Base-by-base conservation (phyloP, 92 coral and sea anemone genomes). In the Epizoanthus fatuus region DNA sequence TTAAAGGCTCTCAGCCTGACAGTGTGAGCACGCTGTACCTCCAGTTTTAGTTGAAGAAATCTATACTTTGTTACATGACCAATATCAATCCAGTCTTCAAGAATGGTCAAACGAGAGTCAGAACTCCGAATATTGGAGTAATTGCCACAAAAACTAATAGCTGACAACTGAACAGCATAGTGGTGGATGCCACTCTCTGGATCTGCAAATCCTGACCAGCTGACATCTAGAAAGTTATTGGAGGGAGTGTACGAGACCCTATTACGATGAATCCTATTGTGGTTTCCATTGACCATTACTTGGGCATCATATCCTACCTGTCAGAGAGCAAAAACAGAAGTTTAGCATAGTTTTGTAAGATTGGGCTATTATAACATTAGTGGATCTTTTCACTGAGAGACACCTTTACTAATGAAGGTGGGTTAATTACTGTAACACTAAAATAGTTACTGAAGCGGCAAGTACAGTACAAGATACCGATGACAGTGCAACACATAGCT, bases 181-280 rank as follows among this genome's bases (percentile, higher is more conserved):
- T 55, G 60, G 9, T 13, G 16, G 19, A 55, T 55, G 19, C 19
- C n/a, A n/a, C 60, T 55, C 19, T 55, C 60, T 12, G 60, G 16
- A n/a, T 55, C 60, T 55, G 13, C 60, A 55, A 55, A 55, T n/a
- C 60, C 60, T 55, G 60, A 55, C 60, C 60, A 55, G 60, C 60
- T 13, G 13, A 55, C 60, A 12, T 55, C 60, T 3, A 55, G 60
- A n/a, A 13, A 55, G 19, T 55, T 55, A 55, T 9, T 55, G 60
- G 60, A 55, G 19, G 60, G 19, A 13, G 60, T 55, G 60, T 55
- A 55, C 0, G 60, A 55, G 60, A 55, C 60, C 9, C 60, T 13
- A 55, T 55, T 55, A n/a, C 15, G 4, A 12, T 55, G 47, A 42
- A 4, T 55, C 19, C 19, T 55, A 55, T 2, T 13, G 8, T 3